A percentile compares a stretch with the other conserved stretches of the same genome.
Conservation (phyloP, 2,797 vertebrate genomes). For the Austrolebias charrua region DNA sequence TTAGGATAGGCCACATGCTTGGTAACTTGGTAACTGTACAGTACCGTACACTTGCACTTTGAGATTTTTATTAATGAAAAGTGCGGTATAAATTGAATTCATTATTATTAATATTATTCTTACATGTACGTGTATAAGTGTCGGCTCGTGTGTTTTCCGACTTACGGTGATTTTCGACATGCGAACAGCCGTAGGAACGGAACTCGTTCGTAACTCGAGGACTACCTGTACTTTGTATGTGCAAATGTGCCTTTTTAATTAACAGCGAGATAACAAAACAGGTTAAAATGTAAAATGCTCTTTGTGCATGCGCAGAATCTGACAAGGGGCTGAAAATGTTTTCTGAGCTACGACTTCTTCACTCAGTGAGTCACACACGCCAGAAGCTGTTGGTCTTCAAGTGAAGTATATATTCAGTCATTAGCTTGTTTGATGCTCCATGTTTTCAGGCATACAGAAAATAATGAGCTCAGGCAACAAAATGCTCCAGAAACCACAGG, state of each 20-base stretch:
- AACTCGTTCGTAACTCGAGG: too few species aligned
- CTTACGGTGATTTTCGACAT: too few species aligned
- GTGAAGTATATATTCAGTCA: slow-evolving; percentile 72
- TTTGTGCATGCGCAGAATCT: not conserved
- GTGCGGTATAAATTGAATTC: too few species aligned
- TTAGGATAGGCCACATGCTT: too few species aligned
- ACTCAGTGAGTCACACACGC: slow-evolving; percentile 64
- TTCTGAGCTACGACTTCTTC: slow-evolving; percentile 45
- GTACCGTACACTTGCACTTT: too few species aligned
- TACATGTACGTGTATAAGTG: too few species aligned
- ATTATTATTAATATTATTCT: too few species aligned
- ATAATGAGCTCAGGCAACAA: slow-evolving; percentile 62
- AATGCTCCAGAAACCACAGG: slow-evolving; percentile 49
- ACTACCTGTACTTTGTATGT: too few species aligned
- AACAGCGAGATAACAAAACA: not conserved
- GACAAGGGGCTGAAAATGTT: slow-evolving; percentile 15
- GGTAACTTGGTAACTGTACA: too few species aligned
- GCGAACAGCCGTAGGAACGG: too few species aligned
- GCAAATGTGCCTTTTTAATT: not conserved
- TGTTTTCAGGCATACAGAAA: slow-evolving; percentile 64
- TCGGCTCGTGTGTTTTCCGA: too few species aligned
- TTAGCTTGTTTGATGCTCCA: slow-evolving; percentile 62
- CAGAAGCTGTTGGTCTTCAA: slow-evolving; percentile 66
- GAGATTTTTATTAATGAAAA: too few species aligned
- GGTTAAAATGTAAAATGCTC: not conserved